phyloP scores from a whole-genome alignment of 2,797 vertebrate genomes.

The Etheostoma nigrum region DNA sequence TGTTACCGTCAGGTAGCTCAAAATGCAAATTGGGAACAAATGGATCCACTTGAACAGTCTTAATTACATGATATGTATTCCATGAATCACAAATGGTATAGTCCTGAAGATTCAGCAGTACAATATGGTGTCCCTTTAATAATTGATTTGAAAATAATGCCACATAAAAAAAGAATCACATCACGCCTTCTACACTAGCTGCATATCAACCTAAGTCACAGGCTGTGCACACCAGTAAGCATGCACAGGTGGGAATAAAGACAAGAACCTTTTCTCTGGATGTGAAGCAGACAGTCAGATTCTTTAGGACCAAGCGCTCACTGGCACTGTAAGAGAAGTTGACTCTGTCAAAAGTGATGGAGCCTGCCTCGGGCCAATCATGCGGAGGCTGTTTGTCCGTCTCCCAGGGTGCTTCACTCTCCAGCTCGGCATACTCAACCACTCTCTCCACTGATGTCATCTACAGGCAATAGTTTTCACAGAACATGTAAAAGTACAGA shows the following conservation, averaged over 20 bases:
- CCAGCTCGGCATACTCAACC: constrained; percentile 93
- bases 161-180: constrained; percentile 77
- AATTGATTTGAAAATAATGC: constrained; percentile 85
- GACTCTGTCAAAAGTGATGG: constrained; percentile 92
- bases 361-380: constrained; percentile 91
- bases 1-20: constrained; percentile 80
- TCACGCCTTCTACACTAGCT: constrained; percentile 67
- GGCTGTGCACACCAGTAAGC: constrained; percentile 59
- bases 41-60: constrained; percentile 86
- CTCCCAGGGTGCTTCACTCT: constrained; percentile 94
- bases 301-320: constrained; percentile 90
- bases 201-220: constrained; percentile 79
- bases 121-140: constrained; percentile 85
- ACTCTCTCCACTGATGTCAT: constrained; percentile 97
- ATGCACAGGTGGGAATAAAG: constrained; percentile 56
- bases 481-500: not conserved
- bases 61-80: constrained; percentile 90
- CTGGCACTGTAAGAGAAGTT: constrained; percentile 91
- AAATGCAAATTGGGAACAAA: constrained; percentile 85
- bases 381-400: constrained; percentile 86
- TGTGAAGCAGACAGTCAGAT: constrained; percentile 89
- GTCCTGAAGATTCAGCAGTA: constrained; percentile 78
- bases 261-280: constrained; percentile 91
- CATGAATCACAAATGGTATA: constrained; percentile 89
- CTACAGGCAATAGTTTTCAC: constrained; percentile 33